Conservation (phyloP, 2,113 vertebrate species). For the Platichthys flesus region DNA sequence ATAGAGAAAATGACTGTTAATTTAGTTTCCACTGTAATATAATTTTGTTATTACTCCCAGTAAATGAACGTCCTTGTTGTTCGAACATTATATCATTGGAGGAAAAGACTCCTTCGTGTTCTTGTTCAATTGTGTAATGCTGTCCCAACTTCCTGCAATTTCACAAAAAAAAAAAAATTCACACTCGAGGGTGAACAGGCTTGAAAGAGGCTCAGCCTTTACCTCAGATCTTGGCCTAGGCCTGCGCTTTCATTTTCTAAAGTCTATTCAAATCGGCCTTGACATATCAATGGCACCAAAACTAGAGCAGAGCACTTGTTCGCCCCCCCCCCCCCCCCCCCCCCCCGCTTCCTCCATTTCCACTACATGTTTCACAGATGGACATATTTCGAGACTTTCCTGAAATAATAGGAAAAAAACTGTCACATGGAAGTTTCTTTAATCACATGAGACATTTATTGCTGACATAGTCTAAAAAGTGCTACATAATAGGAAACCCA, state of each 20-base stretch:
- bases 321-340: neutral
- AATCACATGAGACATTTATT: neutral
- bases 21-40: too few species aligned
- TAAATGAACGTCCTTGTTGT: too few species aligned
- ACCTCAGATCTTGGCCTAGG: neutral
- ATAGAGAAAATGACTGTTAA: too few species aligned
- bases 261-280: neutral
- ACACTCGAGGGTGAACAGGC: neutral
- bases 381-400: neutral
- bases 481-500: neutral
- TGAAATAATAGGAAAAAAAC: neutral
- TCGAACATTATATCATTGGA: too few species aligned
- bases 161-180: too few species aligned
- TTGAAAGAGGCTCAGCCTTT: conserved; percentile 3
- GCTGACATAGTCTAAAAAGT: neutral
- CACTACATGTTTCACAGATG: neutral
- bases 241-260: neutral
- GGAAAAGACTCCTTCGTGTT: too few species aligned
- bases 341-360: neutral
- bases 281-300: conserved; percentile 20
- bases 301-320: neutral
- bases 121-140: too few species aligned
- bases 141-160: too few species aligned
- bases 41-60: too few species aligned
- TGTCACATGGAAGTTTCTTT: neutral